Percentiles rank a stretch among this genome's conserved stretches.
Evolutionary conservation across 2,113 vertebrate genomes (phyloP).

Genomic region (Chloebia gouldiae): DNA sequence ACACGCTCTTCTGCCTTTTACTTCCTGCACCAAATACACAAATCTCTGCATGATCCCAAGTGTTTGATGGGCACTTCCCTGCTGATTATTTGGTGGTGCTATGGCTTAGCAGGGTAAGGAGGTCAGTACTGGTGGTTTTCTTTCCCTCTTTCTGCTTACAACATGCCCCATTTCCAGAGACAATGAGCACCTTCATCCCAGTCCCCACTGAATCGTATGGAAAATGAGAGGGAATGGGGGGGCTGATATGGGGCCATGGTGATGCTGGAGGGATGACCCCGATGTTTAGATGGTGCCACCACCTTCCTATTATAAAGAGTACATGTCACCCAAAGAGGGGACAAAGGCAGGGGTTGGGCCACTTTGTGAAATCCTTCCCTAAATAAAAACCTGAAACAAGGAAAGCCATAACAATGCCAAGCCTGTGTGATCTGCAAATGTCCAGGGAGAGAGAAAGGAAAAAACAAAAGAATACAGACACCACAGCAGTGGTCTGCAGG

Average conservation of each 20-base stretch:
- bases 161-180: neutral
- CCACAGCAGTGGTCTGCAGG: neutral
- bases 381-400: neutral
- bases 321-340: neutral
- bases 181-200: neutral
- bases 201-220: neutral
- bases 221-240: neutral
- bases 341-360: neutral
- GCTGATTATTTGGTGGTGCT: neutral
- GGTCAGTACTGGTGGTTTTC: neutral
- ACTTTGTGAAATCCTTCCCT: neutral
- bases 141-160: neutral
- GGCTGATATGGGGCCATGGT: neutral
- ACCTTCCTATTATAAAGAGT: neutral
- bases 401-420: neutral
- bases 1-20: neutral
- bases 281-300: neutral
- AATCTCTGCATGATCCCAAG: neutral
- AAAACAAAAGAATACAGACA: neutral
- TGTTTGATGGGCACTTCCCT: neutral
- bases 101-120: neutral
- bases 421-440: neutral
- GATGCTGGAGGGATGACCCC: neutral
- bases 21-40: neutral
- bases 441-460: neutral